These are phyloP conservation scores for Erythrocercus mccallii DNA, from an alignment of 2,113 vertebrate species.

Conservation along the genomic window DNA sequence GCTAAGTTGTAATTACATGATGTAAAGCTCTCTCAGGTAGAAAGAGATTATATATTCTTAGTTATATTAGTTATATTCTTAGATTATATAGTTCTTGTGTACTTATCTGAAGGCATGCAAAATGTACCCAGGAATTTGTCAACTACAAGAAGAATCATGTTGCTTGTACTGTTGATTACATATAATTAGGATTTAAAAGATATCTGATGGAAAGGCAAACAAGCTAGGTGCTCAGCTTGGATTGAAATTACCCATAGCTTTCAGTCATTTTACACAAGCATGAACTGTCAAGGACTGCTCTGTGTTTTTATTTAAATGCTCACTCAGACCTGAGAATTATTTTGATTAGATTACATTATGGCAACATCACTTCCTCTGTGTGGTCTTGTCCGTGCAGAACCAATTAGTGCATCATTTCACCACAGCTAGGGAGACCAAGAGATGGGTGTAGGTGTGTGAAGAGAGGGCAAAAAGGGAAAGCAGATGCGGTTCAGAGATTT, in stretches of 20 bases:
- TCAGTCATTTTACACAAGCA: constrained; percentile 20
- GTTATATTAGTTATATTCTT: neutral
- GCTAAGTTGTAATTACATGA: constrained; percentile 42
- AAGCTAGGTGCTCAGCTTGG: neutral
- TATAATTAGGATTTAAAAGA: constrained; percentile 55
- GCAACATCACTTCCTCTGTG: neutral
- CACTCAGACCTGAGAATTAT: constrained; percentile 30
- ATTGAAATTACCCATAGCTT: constrained; percentile 21
- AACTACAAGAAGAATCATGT: constrained; percentile 54
- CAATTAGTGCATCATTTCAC: constrained; percentile 13
- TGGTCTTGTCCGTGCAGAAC: neutral
- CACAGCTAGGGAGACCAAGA: neutral
- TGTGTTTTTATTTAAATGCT: neutral
- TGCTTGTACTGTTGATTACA: constrained; percentile 31
- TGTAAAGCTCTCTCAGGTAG: constrained; percentile 9
- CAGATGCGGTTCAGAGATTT: neutral
- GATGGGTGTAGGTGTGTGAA: neutral
- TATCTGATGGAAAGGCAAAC: neutral
- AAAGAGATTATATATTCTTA: neutral
- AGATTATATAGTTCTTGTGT: neutral
- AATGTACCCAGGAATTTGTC: constrained; percentile 36
- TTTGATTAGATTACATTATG: constrained; percentile 36
- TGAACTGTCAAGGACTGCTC: neutral
- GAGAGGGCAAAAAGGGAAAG: neutral
- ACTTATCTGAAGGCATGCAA: neutral